These are phyloP conservation scores for Chalcis sispes DNA, from an alignment of 2,888 invertebrate genomes.

Conservation along the genomic window DNA sequence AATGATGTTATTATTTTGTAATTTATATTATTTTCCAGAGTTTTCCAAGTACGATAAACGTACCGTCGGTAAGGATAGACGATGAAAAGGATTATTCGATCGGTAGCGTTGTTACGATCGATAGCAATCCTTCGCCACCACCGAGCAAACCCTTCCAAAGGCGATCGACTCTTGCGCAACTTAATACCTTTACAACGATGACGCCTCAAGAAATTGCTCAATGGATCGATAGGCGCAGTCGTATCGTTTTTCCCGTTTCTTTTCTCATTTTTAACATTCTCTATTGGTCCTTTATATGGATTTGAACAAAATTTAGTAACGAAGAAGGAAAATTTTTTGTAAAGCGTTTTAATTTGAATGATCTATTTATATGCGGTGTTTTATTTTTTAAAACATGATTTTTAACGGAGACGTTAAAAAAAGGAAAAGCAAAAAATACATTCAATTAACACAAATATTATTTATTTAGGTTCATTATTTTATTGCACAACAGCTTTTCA, in stretches of 20 bases:
- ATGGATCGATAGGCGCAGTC: slow-evolving; percentile 89
- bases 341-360: background rate
- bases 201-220: slow-evolving; percentile 92
- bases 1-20: no score
- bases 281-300: slow-evolving; percentile 87
- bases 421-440: no score
- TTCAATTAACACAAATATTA: no score
- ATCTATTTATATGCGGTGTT: background rate
- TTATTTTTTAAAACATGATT: no score
- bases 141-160: slow-evolving; percentile 67
- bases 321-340: background rate
- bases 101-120: slow-evolving; percentile 70
- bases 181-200: slow-evolving; percentile 82
- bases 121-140: slow-evolving; percentile 66
- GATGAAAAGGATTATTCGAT: slow-evolving; percentile 79
- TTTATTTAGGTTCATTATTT: no score
- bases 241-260: slow-evolving; percentile 86
- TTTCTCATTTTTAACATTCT: slow-evolving; percentile 88
- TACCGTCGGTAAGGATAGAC: slow-evolving; percentile 84
- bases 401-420: background rate
- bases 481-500: no score
- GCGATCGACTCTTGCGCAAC: slow-evolving; percentile 70
- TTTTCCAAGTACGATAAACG: slow-evolving; percentile 81
- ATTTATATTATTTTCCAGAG: no score
- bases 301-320: slow-evolving; percentile 57